A percentile compares a stretch with the other conserved stretches of the same genome.
These are phyloP conservation scores for Oxycera nigricornis DNA, from an alignment of 2,888 invertebrate genomes.

Conservation along the genomic window DNA sequence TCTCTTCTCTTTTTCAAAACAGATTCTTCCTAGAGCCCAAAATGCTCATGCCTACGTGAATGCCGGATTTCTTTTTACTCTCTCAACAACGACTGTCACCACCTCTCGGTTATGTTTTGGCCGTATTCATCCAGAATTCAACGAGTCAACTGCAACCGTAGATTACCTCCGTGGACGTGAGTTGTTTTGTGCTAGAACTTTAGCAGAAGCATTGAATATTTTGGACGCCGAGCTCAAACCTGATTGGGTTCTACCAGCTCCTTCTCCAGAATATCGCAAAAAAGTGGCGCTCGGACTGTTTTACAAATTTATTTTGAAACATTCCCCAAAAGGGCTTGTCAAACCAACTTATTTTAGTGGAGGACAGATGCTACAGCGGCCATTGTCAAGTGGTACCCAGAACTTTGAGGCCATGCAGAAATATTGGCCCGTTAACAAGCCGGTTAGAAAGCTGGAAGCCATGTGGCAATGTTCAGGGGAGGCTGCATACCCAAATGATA, in stretches of 20 bases:
- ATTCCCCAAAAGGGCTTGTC: conserved; percentile 58
- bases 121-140: conserved; percentile 62
- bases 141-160: conserved; percentile 66
- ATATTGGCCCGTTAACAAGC: conserved; percentile 71
- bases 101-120: conserved; percentile 70
- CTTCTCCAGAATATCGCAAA: conserved; percentile 70
- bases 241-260: conserved; percentile 68
- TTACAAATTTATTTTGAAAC: conserved; percentile 68
- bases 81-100: conserved; percentile 61
- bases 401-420: conserved; percentile 67
- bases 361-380: conserved; percentile 62
- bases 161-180: conserved; percentile 48
- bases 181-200: conserved; percentile 55
- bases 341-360: conserved; percentile 60
- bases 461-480: conserved; percentile 65
- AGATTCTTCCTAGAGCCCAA: conserved; percentile 72
- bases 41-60: conserved; percentile 80
- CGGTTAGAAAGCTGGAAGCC: conserved; percentile 69
- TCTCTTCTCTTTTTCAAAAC: conserved; percentile 50
- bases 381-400: conserved; percentile 67
- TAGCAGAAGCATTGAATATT: conserved; percentile 62
- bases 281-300: conserved; percentile 72
- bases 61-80: conserved; percentile 72
- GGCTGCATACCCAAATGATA: conserved; percentile 61
- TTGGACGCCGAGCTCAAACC: conserved; percentile 69